Evolutionary conservation across 2,888 invertebrate species (phyloP).

Genomic region (Malacosoma neustria): DNA sequence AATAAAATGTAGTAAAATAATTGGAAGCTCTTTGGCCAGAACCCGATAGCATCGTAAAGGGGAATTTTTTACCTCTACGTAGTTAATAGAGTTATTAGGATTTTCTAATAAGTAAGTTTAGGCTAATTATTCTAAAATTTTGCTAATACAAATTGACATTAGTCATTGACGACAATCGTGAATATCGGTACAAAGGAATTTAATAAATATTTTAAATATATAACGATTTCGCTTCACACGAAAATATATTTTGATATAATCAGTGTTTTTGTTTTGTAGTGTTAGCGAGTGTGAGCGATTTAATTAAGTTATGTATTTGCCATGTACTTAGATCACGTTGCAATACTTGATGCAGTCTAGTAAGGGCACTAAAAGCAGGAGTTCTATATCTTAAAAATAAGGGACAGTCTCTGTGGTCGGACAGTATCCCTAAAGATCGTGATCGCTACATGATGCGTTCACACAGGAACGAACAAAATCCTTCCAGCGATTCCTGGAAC

Average conservation of each 20-base stretch:
- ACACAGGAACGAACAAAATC: too few relatives aligned
- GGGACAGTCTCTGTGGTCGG: too few relatives aligned
- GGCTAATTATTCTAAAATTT: constrained; percentile 40
- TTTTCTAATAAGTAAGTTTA: constrained; percentile 45
- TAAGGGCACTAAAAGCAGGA: too few relatives aligned
- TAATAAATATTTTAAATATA: constrained; percentile 27
- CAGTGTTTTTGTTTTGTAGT: constrained; percentile 42
- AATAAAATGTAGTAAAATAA: too few relatives aligned
- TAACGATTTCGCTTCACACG: constrained; percentile 41
- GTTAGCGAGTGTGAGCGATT: constrained; percentile 19
- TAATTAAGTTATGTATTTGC: constrained; percentile 20
- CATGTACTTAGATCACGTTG: constrained; percentile 5
- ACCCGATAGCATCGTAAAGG: constrained; percentile 18
- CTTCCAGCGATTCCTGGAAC: too few relatives aligned
- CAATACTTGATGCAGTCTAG: not conserved
- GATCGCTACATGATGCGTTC: too few relatives aligned
- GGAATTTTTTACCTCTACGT: constrained; percentile 33
- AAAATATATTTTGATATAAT: constrained; percentile 62
- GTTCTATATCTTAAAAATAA: too few relatives aligned
- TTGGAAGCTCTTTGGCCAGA: constrained; percentile 19
- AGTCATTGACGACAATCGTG: constrained; percentile 38
- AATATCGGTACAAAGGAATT: constrained; percentile 69
- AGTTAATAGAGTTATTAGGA: constrained; percentile 36
- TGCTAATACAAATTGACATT: too few relatives aligned
- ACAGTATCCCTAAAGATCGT: too few relatives aligned